Evolutionary conservation across 2,797 vertebrate genomes (phyloP).

Genomic region (Muraenolepis orangiensis): DNA sequence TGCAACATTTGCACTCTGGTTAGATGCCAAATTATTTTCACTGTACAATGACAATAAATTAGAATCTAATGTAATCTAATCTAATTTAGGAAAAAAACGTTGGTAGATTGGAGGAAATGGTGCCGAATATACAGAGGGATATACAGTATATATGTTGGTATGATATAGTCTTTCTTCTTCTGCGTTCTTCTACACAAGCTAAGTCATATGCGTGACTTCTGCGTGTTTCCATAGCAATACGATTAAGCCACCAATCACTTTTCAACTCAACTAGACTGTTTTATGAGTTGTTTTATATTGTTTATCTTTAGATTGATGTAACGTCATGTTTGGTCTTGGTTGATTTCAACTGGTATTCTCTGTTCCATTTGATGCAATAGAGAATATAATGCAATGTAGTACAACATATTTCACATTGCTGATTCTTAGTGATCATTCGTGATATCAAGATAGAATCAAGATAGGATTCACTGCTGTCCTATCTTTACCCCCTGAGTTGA

Average conservation of each 20-base stretch:
- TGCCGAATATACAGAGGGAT: too few relatives aligned
- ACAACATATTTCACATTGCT: neutral
- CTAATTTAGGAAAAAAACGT: too few relatives aligned
- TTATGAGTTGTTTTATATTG: neutral
- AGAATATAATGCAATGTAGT: neutral
- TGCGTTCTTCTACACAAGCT: neutral
- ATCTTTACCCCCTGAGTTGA: neutral
- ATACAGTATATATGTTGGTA: neutral
- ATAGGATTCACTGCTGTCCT: neutral
- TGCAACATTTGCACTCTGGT: too few relatives aligned
- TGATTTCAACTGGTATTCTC: neutral
- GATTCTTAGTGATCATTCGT: neutral
- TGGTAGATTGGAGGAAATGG: neutral
- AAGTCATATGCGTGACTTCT: neutral
- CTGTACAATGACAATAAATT: too few relatives aligned
- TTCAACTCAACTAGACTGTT: neutral
- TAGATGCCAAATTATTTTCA: too few relatives aligned
- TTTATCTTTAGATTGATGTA: neutral
- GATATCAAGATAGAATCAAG: neutral
- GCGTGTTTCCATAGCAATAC: neutral
- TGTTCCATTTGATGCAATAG: neutral
- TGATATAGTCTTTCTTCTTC: neutral
- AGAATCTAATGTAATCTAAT: too few relatives aligned
- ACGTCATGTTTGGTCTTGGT: neutral
- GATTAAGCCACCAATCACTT: neutral